A percentile compares a stretch with the other conserved stretches of the same genome.
Conservation (phyloP, 2,113 vertebrate species). For the Sphyrna mokarran region DNA sequence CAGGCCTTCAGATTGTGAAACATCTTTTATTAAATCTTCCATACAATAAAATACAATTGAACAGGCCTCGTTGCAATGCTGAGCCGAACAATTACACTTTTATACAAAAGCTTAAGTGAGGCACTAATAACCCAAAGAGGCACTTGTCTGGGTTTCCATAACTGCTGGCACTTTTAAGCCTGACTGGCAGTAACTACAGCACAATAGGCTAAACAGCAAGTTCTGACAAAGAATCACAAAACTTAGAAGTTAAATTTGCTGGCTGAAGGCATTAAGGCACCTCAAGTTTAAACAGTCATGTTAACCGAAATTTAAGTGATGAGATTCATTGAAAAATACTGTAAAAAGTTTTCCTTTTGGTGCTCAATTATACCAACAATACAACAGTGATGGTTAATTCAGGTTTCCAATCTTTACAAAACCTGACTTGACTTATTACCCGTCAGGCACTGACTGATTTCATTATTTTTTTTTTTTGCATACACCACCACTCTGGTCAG, state of each 20-base stretch:
- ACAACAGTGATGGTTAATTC: slow-evolving; percentile 26
- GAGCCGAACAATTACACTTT: not conserved
- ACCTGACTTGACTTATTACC: not conserved
- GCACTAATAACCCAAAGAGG: not conserved
- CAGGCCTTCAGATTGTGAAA: not conserved
- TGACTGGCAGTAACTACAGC: not conserved
- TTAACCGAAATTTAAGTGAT: not conserved
- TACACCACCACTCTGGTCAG: not conserved
- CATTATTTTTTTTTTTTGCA: not conserved
- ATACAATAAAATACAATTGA: slow-evolving; percentile 14
- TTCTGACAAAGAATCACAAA: not conserved
- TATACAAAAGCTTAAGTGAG: not conserved
- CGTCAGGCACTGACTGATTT: not conserved
- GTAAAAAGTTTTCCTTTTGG: not conserved
- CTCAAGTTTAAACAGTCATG: slow-evolving; percentile 1
- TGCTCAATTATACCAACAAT: not conserved
- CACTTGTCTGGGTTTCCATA: slow-evolving; percentile 25
- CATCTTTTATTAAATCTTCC: slow-evolving; percentile 16
- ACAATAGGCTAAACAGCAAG: not conserved
- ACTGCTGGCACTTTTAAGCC: not conserved
- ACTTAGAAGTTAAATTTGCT: not conserved
- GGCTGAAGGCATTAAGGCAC: slow-evolving; percentile 21
- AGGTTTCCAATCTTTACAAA: not conserved
- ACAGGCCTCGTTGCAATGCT: not conserved
- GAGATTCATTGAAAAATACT: not conserved